Evolutionary conservation across 2,888 invertebrate genomes (phyloP).

Genomic region (Caenorhabditis becei): DNA sequence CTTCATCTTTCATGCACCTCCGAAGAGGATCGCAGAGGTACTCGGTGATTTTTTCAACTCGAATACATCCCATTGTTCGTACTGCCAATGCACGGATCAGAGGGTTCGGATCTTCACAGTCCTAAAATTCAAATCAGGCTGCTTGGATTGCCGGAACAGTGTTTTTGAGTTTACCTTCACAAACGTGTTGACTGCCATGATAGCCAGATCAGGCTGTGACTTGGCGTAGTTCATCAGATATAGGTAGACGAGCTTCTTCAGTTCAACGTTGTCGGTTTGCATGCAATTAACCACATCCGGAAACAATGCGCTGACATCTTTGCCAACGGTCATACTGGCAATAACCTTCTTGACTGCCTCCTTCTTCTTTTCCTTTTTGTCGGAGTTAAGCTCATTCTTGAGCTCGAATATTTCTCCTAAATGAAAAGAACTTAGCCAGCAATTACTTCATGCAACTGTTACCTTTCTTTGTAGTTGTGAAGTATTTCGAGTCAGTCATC

Average conservation of each 20-base stretch:
- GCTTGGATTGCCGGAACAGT: background rate
- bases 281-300: slow-evolving; percentile 99
- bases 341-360: slow-evolving; percentile 99
- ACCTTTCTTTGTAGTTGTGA: slow-evolving; percentile 98
- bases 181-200: slow-evolving; percentile 99
- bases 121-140: slow-evolving; percentile 85
- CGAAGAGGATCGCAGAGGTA: slow-evolving; percentile 97
- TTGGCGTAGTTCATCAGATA: slow-evolving; percentile 99
- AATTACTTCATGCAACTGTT: slow-evolving; percentile 12
- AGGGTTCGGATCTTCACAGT: slow-evolving; percentile 99
- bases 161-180: slow-evolving; percentile 88
- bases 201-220: slow-evolving; percentile 99
- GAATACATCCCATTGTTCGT: slow-evolving; percentile 99
- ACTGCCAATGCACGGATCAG: slow-evolving; percentile 98
- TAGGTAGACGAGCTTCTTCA: slow-evolving; percentile 98
- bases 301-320: slow-evolving; percentile 96
- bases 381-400: slow-evolving; percentile 98
- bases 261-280: slow-evolving; percentile 99
- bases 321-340: slow-evolving; percentile 99
- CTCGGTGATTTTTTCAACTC: slow-evolving; percentile 99
- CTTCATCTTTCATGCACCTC: slow-evolving; percentile 90
- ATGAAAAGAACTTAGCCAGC: slow-evolving; percentile 34
- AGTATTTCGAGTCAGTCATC: slow-evolving; percentile 99
- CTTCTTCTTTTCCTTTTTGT: slow-evolving; percentile 99
- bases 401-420: slow-evolving; percentile 98